Conservation (phyloP, 2,113 vertebrate genomes). For the Scomber scombrus region DNA sequence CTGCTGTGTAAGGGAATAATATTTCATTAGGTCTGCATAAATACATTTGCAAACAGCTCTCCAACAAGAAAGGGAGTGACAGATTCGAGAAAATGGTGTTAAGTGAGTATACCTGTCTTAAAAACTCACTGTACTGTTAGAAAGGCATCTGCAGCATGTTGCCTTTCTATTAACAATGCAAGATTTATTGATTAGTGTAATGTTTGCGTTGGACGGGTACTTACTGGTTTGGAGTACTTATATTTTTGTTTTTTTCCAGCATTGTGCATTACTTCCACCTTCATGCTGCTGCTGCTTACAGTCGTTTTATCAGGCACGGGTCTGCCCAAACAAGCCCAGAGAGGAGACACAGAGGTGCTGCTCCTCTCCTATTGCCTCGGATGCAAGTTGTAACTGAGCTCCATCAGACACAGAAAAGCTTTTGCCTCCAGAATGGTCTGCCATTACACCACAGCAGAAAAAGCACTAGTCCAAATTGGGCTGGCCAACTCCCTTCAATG, state of each 20-base stretch:
- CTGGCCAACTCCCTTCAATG: neutral
- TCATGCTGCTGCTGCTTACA: constrained; percentile 22
- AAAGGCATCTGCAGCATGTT: constrained; percentile 44
- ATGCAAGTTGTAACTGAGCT: constrained; percentile 30
- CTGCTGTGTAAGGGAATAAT: constrained; percentile 76
- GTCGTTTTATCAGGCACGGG: constrained; percentile 59
- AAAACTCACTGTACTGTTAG: constrained; percentile 28
- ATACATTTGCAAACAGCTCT: constrained; percentile 69
- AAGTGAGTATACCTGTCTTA: constrained; percentile 44
- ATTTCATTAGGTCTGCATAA: constrained; percentile 74
- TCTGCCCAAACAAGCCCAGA: constrained; percentile 58
- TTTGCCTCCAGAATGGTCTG: neutral
- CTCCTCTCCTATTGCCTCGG: constrained; percentile 39
- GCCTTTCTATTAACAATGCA: constrained; percentile 44
- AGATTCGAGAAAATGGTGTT: constrained; percentile 44
- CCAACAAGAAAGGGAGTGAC: constrained; percentile 38
- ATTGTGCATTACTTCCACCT: neutral
- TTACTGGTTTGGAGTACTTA: constrained; percentile 10
- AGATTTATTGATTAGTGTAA: constrained; percentile 63
- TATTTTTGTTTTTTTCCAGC: constrained; percentile 42
- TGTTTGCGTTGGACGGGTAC: constrained; percentile 29
- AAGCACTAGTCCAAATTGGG: neutral
- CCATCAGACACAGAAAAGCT: constrained; percentile 21
- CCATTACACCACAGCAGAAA: constrained; percentile 28
- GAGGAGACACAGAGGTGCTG: constrained; percentile 30